Conservation (phyloP, 1,140 invertebrate species). For the Andricus grossulariae region DNA sequence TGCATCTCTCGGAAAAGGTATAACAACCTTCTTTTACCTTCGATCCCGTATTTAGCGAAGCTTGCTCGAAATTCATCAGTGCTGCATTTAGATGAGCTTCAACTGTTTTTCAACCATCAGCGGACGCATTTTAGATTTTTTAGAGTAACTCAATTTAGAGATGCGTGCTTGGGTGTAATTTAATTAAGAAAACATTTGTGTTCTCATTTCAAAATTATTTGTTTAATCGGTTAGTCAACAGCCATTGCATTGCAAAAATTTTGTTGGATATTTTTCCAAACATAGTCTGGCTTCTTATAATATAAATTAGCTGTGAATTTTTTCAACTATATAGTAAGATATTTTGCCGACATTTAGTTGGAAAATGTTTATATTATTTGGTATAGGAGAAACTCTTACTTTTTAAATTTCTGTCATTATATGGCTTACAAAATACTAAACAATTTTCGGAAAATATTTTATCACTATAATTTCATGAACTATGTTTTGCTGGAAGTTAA, state of each 20-base stretch:
- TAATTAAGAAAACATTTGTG: conserved; percentile 27
- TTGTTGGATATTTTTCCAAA: too few relatives aligned
- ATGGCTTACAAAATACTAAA: too few relatives aligned
- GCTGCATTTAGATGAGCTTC: conserved; percentile 22
- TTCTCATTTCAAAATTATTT: background rate
- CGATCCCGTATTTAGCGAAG: conserved; percentile 28
- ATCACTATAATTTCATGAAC: too few relatives aligned
- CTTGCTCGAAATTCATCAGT: conserved; percentile 22
- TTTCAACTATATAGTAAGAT: too few relatives aligned
- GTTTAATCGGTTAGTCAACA: background rate
- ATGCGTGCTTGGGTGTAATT: conserved; percentile 3
- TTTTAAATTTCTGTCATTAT: too few relatives aligned
- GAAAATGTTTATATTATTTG: too few relatives aligned
- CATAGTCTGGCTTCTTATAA: too few relatives aligned
- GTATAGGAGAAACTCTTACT: too few relatives aligned
- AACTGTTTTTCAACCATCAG: conserved; percentile 7
- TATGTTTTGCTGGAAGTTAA: too few relatives aligned
- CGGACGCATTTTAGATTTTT: conserved; percentile 29
- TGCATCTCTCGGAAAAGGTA: conserved; percentile 47
- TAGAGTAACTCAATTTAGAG: conserved; percentile 21
- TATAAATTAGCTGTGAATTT: too few relatives aligned
- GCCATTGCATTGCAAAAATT: background rate
- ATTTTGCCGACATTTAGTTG: too few relatives aligned
- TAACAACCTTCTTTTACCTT: conserved; percentile 47
- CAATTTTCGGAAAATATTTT: too few relatives aligned